Evolutionary conservation across 2,797 vertebrate species (phyloP), one percentile per base, ranked within the genome.

Genomic region (Micropoecilia bifurca): DNA sequence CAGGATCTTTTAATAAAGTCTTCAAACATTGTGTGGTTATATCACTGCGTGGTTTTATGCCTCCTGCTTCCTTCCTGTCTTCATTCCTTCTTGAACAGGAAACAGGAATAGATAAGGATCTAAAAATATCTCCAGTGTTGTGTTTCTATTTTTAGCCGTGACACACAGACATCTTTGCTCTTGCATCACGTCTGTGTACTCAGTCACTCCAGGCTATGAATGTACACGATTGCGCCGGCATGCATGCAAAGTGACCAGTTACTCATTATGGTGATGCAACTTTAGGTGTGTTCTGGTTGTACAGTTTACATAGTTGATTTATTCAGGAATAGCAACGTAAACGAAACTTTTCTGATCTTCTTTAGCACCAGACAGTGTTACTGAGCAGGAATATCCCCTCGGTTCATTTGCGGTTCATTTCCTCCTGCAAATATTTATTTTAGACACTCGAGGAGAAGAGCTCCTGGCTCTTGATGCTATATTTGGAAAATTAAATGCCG

Each of bases 101-200:
- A 84, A 53, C 14, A 0, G 41, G 1, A 39, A 53, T 2, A 53
- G 2, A 20, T 72, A 55, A n/a, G 14, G 68, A 77, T 73, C 86
- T 92, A 91, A 91, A 91, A 90, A 91, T 92, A 92, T 80, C 79
- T 33, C 36, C 18, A 3, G 39, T 76, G 73, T 80, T 77, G 33
- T 71, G 61, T 2, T 81, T 71, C 88, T 94, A 87, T 92, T 92
- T 90, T 93, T 90, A 92, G 83, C 80, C 73, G 2, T 30, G 8
- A 50, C 16, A 0, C 43, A 5, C 7, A 41, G 6, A 5, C n/a
- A 14, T 73, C 28, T 85, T 84, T 80, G 73, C 9, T 84, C 39
- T 91, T 88, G 82, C 83, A 66, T 91, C 80, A 89, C 39, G 5
- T 55, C 39, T 36, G 43, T 43, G 78, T 77, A 85, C 83, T 87